Percentiles rank a stretch among this genome's conserved stretches.
Conservation (phyloP, 2,797 vertebrate genomes). For the Prionace glauca region DNA sequence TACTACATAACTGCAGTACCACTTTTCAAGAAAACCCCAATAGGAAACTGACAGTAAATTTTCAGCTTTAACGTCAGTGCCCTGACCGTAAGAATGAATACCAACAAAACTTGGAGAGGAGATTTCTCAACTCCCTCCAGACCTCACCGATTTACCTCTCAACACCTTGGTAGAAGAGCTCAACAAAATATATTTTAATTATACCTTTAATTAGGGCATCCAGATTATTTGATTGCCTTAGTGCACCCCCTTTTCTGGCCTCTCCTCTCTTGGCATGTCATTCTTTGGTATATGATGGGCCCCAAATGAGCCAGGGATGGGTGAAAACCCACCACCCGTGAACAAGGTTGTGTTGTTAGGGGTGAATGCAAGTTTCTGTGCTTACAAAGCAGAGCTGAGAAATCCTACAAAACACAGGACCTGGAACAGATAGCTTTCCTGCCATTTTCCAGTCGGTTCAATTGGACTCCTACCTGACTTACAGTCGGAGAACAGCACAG, state of each 20-base stretch:
- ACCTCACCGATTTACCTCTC: not conserved
- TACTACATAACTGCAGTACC: not conserved
- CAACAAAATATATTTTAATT: not conserved
- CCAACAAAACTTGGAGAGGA: not conserved
- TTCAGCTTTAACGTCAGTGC: not conserved
- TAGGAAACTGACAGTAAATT: not conserved
- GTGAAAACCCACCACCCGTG: conserved; percentile 39
- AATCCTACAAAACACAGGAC: not conserved
- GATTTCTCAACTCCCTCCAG: not conserved
- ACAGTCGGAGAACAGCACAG: not conserved
- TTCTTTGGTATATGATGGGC: not conserved
- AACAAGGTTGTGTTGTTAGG: conserved; percentile 39
- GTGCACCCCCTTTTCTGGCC: not conserved
- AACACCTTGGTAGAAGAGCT: not conserved
- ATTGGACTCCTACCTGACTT: not conserved
- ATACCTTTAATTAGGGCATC: not conserved
- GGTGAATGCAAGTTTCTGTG: not conserved
- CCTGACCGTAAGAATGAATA: not conserved
- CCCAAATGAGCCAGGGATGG: not conserved
- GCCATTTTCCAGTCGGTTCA: not conserved
- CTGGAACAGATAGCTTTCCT: not conserved
- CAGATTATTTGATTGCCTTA: not conserved
- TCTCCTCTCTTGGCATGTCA: not conserved
- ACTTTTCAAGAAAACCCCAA: not conserved
- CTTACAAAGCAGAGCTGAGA: not conserved